These are phyloP conservation scores for Peucedramus taeniatus DNA, from an alignment of 2,113 vertebrate genomes.

Conservation along the genomic window DNA sequence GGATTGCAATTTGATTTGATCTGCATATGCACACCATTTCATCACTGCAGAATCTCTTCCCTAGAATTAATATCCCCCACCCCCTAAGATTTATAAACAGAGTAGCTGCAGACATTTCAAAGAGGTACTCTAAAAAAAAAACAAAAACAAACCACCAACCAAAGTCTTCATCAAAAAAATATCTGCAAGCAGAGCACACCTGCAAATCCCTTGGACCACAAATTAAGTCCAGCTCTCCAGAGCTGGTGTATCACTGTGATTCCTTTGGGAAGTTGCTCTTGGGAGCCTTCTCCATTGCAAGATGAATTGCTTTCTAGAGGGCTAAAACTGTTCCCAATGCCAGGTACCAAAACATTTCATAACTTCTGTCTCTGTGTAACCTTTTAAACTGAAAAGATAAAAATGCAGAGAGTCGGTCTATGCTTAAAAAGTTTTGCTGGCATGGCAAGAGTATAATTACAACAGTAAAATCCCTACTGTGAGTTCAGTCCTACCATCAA, in stretches of 20 bases:
- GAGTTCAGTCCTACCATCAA: constrained; percentile 42
- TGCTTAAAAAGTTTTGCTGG: constrained; percentile 9
- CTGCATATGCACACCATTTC: background rate
- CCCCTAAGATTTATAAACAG: background rate
- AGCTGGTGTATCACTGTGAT: background rate
- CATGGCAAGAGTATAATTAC: constrained; percentile 1
- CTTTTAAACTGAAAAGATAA: constrained; percentile 21
- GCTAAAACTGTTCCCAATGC: background rate
- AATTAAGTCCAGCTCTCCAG: background rate
- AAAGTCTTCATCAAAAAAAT: background rate
- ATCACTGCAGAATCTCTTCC: background rate
- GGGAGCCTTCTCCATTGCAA: background rate
- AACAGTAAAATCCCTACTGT: constrained; percentile 1
- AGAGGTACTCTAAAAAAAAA: background rate
- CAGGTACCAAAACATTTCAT: background rate
- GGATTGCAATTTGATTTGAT: background rate
- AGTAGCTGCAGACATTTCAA: background rate
- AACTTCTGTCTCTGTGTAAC: background rate
- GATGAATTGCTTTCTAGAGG: background rate
- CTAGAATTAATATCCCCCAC: background rate
- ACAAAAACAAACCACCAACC: background rate
- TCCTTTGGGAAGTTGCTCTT: background rate
- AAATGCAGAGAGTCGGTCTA: background rate
- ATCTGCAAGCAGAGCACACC: background rate
- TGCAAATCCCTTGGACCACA: background rate